Base-by-base conservation (phyloP, 2,797 vertebrate genomes). In the Falco novaeseelandiae region DNA sequence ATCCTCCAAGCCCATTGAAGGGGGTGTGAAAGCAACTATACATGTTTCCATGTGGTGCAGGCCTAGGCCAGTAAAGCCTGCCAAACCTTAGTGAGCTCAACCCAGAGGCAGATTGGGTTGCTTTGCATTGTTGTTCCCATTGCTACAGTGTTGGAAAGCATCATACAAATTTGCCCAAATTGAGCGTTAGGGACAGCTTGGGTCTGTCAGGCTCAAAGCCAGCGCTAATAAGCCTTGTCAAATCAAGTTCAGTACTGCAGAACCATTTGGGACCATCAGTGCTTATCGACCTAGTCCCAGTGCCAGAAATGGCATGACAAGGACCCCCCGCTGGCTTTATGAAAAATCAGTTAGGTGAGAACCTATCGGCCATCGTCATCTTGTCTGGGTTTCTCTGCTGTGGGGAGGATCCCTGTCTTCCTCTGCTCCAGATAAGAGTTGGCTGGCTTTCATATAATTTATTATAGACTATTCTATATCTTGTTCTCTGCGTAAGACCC, bases 171-270 rank as follows among this genome's bases (percentile, higher is more conserved):
- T 32, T 54, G 58, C 54, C 74, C 73, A 76, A 29, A 42, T 8
- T 15, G 80, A 88, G 23, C 23, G 2, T 7, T 46, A 10, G 83
- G 54, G 76, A 81, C 76, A 95, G 91, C 88, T 94, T 74, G 92
- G 69, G 14, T 49, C 73, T 95, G 65, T 95, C 72, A 65, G 93
- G 94, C 93, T 95, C 65, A 3, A 40, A 90, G 93, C 91, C 96
- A 94, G 76, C 4, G 63, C 69, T 96, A 86, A 93, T 88, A 86
- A 94, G 76, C 40, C 83, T 83, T 90, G 71, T 90, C 91, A 93
- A 54, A 74, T 54, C 10, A 57, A 83, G 61, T 71, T 87, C 6
- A 83, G 89, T 14, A 2, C 69, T 74, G 69, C 65, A 74, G 65
- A 95, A 27, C 69, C 65, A 1, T 61, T 65, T 83, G 96, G 79